Base-by-base conservation (phyloP, 2,888 invertebrate species). In the Achlya flavicornis region DNA sequence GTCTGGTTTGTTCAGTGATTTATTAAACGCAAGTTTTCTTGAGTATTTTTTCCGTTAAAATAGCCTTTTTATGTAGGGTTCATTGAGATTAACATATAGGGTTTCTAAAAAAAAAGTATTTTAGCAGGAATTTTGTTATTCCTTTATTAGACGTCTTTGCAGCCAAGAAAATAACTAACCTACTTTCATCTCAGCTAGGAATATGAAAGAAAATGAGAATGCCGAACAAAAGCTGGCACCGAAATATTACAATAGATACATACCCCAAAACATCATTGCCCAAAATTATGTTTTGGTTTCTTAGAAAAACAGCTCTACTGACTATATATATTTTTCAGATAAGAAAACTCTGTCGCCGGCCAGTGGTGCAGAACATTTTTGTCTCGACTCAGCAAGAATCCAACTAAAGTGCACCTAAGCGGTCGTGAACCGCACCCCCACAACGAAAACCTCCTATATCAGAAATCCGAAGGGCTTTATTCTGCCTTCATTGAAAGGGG, bases 281-380 rank as follows among this genome's bases (percentile, higher is more conserved):
- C 12, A 12, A 41, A 41, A 53, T 19, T 19, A 46, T 46, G 41
- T 46, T 46, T 46, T 4, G n/a, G 14, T 46, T 46, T 46, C 46
- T 46, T 46, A n/a, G n/a, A n/a, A 46, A 46, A n/a, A 46, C 46
- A 46, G 7, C 6, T 46, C n/a, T 41, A 7, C 46, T 46, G 46
- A 46, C 46, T 43, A n/a, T 12, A 41, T 2, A 26, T 70, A 68
- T 73, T 68, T 85, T 85, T 71, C 76, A 80, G 80, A 78, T 76
- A 76, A 79, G 71, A 65, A 61, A 64, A 32, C 33, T 58, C 71
- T 67, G 75, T 70, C 74, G 68, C 69, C 71, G 72, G 74, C 53
- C 83, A 84, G 84, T 72, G 76, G 71, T 80, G 81, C 84, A 80
- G 77, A 85, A 82, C 83, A 86, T 82, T 86, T 72, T 82, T 75